Evolutionary conservation across 2,797 vertebrate species (phyloP).

Genomic region (Poecilia velifera): DNA sequence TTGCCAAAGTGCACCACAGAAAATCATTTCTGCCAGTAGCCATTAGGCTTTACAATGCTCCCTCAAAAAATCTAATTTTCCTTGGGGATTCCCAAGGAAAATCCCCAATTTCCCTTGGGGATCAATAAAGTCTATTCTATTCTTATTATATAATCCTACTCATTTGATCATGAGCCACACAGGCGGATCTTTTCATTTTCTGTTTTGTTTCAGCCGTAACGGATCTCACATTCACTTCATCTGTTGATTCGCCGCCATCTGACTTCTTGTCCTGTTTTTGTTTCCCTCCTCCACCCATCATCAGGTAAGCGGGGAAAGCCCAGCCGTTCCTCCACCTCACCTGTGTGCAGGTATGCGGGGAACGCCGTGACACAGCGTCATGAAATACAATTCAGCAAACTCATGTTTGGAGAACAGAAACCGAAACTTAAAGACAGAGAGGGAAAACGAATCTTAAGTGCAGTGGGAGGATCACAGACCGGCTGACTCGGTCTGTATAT

Average conservation of each 20-base stretch:
- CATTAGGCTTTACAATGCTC: no score
- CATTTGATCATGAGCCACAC: no score
- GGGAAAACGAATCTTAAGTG: constrained; percentile 47
- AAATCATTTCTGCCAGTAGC: no score
- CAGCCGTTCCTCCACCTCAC: neutral
- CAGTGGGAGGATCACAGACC: no score
- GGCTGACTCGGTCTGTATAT: neutral
- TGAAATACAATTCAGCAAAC: neutral
- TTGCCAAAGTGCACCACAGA: no score
- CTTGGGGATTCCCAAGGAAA: no score
- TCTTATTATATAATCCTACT: no score
- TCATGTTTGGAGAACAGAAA: constrained; percentile 52
- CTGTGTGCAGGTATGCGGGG: neutral
- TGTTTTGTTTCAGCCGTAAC: constrained; percentile 7
- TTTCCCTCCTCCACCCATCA: neutral
- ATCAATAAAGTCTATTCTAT: no score
- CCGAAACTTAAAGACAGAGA: constrained; percentile 25
- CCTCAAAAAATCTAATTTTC: no score
- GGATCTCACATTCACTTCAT: neutral
- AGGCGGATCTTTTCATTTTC: neutral
- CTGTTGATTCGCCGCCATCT: no score
- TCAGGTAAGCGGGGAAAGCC: no score
- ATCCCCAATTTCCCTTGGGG: no score
- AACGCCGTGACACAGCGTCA: neutral
- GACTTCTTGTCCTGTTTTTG: neutral